Evolutionary conservation across 2,888 invertebrate genomes (phyloP), one percentile per base, ranked within the genome.

Genomic region (Anodontia alba): DNA sequence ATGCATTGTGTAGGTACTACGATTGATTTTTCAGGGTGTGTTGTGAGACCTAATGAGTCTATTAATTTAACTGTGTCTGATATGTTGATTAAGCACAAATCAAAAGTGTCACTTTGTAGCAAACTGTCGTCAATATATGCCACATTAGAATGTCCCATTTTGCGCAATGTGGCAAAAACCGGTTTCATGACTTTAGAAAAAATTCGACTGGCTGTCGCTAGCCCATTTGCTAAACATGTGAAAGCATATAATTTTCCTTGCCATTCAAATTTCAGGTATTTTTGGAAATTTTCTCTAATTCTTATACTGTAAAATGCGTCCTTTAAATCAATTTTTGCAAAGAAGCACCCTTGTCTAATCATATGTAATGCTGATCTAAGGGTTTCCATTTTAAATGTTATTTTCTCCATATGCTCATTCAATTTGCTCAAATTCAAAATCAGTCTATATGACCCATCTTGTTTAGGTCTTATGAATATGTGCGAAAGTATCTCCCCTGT

Each of bases 101-200:
- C 69, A 43, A 23, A 23, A 10, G 69, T 10, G 69, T 69, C 69
- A 43, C 69, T 69, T 43, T 38, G 42, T 26, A 69, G 26, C 43
- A 69, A 69, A 12, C 42, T 42, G 26, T 69, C 69, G 29, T 69
- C 69, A n/a, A 69, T 69, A 17, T 69, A 69, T 5, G 43, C 29
- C 1, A 69, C 43, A 69, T 69, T 69, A 2, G 29, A 29, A 26
- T 69, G 69, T 10, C 43, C 38, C 15, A 42, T 29, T 69, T 69
- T 69, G 5, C 69, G 15, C 17, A 43, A 29, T 7, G 23, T 29
- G 5, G 84, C 76, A 78, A 77, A 86, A 8, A 87, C 80, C 46
- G 86, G 86, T 62, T 86, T 88, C 51, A 88, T 15, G 1, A 88
- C n/a, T 66, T 87, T 86, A 33, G 85, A 87, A 62, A 89, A 89